phyloP scores from a whole-genome alignment of 2,113 vertebrate genomes.

The Piaya cayana region DNA sequence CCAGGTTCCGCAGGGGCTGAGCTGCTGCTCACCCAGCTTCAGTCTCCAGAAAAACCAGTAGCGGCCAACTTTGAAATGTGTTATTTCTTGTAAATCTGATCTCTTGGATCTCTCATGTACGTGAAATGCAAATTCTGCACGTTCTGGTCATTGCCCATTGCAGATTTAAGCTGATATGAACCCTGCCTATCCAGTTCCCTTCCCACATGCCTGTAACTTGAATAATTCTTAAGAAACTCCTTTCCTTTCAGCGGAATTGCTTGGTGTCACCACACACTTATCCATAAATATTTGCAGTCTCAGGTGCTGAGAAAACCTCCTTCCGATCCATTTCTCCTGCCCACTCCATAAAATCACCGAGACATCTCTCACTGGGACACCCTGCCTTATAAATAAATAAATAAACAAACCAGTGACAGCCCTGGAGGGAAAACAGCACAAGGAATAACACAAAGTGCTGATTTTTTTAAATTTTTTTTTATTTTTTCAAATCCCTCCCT shows the following conservation, averaged over 20 bases:
- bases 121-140: not conserved
- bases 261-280: not conserved
- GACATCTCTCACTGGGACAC: not conserved
- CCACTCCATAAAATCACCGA: not conserved
- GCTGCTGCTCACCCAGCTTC: not conserved
- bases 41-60: not conserved
- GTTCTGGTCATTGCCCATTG: not conserved
- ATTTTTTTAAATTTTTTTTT: not conserved
- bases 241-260: not conserved
- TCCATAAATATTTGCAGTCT: not conserved
- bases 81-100: not conserved
- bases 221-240: not conserved
- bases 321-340: not conserved
- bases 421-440: not conserved
- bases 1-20: fast-evolving
- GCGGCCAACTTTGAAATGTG: not conserved
- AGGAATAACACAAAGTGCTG: not conserved
- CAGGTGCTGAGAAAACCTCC: not conserved
- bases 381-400: not conserved
- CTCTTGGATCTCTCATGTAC: not conserved
- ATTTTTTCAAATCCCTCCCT: not conserved
- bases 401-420: not conserved
- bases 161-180: not conserved
- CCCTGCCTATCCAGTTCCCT: not conserved
- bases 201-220: not conserved